Evolutionary conservation across 2,888 invertebrate genomes (phyloP).

Genomic region (Catocala fraxini): DNA sequence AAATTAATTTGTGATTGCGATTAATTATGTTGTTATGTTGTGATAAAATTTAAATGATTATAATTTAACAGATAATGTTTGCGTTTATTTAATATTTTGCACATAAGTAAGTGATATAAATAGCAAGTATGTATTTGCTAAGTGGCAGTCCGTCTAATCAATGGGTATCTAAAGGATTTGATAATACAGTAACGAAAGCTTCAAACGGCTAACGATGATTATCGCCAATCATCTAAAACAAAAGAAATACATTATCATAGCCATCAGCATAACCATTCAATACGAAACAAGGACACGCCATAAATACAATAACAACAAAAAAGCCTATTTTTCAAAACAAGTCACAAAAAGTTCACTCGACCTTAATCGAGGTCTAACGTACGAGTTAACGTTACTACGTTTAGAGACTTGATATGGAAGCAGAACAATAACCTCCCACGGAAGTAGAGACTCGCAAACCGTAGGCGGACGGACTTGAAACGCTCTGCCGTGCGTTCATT

Average conservation of each 20-base stretch:
- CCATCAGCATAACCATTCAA: conserved; percentile 12
- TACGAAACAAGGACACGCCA: conserved; percentile 15
- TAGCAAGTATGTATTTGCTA: no score
- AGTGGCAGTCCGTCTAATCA: no score
- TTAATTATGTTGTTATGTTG: conserved; percentile 1
- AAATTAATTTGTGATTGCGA: not conserved
- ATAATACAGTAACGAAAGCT: no score
- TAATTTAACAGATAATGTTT: no score
- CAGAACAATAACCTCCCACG: conserved; percentile 65
- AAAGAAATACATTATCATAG: conserved; percentile 13
- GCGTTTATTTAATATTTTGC: no score
- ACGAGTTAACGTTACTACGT: conserved; percentile 38
- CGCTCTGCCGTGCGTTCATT: conserved; percentile 9
- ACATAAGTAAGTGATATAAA: no score
- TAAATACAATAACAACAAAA: conserved; percentile 20
- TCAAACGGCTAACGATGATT: conserved; percentile 3
- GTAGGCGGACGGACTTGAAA: conserved; percentile 48
- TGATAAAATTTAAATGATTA: no score
- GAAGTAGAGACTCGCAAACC: conserved; percentile 43
- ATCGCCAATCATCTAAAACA: conserved; percentile 11
- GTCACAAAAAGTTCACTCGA: conserved; percentile 33
- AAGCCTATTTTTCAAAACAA: conserved; percentile 24
- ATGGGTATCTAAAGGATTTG: no score
- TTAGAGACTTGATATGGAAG: conserved; percentile 56
- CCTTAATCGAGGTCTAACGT: conserved; percentile 44